phyloP scores from a whole-genome alignment of 2,797 vertebrate genomes.

The Acrocephalus scirpaceus region DNA sequence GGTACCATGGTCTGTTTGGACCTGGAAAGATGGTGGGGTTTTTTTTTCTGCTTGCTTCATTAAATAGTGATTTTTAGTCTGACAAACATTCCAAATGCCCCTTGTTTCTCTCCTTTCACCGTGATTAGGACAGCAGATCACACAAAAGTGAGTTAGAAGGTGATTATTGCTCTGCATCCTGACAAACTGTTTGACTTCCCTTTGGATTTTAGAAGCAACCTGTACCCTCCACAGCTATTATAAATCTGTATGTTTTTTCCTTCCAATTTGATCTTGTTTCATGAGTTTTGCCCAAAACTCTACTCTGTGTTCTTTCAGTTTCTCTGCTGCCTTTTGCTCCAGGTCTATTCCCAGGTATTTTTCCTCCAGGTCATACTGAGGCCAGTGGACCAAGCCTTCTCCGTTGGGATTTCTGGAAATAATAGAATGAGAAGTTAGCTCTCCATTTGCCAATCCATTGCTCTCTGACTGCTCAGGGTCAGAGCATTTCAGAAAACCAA shows the following conservation, averaged over 20 bases:
- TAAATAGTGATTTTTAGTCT: neutral
- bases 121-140: neutral
- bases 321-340: conserved; percentile 58
- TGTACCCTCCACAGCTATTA: neutral
- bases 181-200: neutral
- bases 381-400: conserved; percentile 79
- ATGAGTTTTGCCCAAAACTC: conserved; percentile 75
- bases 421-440: neutral
- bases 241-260: neutral
- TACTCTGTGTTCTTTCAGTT: conserved; percentile 73
- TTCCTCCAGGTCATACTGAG: conserved; percentile 73
- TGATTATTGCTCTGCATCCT: neutral
- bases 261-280: neutral
- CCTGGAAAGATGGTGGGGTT: neutral
- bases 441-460: neutral
- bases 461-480: neutral
- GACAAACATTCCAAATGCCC: neutral
- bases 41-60: neutral
- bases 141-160: neutral
- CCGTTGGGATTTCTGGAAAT: conserved; percentile 83
- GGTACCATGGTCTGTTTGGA: neutral
- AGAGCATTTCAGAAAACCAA: neutral
- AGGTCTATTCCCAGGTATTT: conserved; percentile 77
- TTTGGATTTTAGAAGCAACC: neutral
- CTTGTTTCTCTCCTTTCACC: neutral